Evolutionary conservation across 2,888 invertebrate genomes (phyloP).

Genomic region (Agrochola macilenta): DNA sequence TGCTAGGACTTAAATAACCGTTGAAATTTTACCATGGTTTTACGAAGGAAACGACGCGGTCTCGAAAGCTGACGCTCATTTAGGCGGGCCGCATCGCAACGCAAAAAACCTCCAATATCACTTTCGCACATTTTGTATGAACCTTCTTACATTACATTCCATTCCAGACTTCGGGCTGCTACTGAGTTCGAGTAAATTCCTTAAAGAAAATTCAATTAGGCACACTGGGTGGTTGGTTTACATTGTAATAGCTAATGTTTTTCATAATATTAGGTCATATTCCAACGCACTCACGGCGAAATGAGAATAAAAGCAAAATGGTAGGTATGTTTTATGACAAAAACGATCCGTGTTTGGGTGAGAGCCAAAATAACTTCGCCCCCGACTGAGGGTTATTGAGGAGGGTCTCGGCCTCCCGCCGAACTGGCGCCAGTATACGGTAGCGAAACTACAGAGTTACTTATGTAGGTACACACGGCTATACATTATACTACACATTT

Average conservation of each 20-base stretch:
- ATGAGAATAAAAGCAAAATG: conserved; percentile 29
- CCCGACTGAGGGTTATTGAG: conserved; percentile 56
- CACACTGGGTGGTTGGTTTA: not conserved
- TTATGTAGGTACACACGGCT: not conserved
- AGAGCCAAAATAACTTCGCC: conserved; percentile 65
- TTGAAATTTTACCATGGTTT: no score
- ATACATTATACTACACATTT: no score
- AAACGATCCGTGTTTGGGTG: conserved; percentile 59
- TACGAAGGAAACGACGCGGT: not conserved
- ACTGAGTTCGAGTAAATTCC: not conserved
- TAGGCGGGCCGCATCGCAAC: not conserved
- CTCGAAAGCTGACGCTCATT: not conserved
- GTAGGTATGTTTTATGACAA: conserved; percentile 34
- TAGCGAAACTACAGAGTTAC: conserved; percentile 13
- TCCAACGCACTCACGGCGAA: not conserved
- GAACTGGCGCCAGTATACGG: conserved; percentile 42
- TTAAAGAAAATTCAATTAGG: not conserved
- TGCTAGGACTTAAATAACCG: no score
- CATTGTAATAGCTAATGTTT: not conserved
- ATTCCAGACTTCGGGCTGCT: not conserved
- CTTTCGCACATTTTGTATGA: not conserved
- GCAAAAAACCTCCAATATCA: not conserved
- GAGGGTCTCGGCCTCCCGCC: conserved; percentile 36
- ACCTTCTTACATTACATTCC: not conserved
- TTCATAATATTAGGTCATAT: conserved; percentile 31